Percentiles rank a stretch among this genome's conserved stretches.
These are phyloP conservation scores for Xenopus laevis DNA, from an alignment of 2,113 vertebrate genomes.

Conservation along the genomic window DNA sequence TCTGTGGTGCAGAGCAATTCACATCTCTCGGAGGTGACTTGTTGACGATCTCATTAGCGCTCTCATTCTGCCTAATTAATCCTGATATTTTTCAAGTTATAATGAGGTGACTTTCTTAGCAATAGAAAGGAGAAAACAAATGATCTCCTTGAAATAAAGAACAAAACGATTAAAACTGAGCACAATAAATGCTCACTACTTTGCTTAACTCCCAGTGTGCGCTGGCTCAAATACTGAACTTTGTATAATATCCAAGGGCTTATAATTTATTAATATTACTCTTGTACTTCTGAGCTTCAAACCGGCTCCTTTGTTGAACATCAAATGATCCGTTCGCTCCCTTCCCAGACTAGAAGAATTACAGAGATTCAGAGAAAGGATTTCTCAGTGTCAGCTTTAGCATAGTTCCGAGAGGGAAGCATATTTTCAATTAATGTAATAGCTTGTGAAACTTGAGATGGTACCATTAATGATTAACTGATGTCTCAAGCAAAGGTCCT, in stretches of 20 bases:
- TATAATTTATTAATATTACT: constrained; percentile 37
- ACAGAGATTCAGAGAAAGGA: too few species aligned
- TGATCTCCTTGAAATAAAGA: constrained; percentile 23
- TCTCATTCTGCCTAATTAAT: fast-evolving
- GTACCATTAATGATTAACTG: too few species aligned
- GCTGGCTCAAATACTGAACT: constrained; percentile 29
- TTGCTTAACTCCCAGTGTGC: constrained; percentile 20
- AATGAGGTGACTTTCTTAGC: constrained; percentile 20
- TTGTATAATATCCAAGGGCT: constrained; percentile 19
- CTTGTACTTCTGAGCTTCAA: constrained; percentile 27
- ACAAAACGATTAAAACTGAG: constrained; percentile 4
- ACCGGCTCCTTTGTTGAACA: constrained; percentile 7
- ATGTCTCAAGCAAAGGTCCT: too few species aligned
- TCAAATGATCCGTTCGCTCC: constrained; percentile 18
- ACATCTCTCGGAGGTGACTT: constrained; percentile 42
- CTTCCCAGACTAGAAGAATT: background rate
- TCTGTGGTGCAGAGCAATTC: constrained; percentile 32
- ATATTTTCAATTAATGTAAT: too few species aligned
- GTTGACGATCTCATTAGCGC: constrained; percentile 26
- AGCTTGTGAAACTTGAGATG: too few species aligned
- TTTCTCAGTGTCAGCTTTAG: too few species aligned
- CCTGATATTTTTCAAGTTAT: background rate
- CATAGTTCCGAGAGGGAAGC: too few species aligned
- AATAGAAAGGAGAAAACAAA: constrained; percentile 29
- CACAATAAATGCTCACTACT: constrained; percentile 7